Base-by-base conservation (phyloP, 2,113 vertebrate species). In the Canis aureus region DNA sequence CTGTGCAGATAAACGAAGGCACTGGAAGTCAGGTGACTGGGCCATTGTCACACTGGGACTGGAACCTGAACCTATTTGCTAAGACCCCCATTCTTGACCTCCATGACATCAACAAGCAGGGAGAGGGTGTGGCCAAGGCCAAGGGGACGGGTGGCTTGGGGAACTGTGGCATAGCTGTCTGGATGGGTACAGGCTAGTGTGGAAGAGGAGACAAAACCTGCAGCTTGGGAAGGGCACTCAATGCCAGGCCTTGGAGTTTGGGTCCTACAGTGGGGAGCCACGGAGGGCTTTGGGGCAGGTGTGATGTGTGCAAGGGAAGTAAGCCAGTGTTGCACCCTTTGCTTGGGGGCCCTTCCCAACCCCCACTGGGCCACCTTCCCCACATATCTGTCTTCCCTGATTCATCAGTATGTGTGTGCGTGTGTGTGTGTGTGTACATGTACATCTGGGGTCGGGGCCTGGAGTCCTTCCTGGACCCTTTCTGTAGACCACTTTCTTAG, bases 341-440 rank as follows among this genome's bases (percentile, higher is more conserved):
- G 69, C n/a, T 51, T 60, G 43, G 66, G 29, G 49, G 32, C 15
- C 8, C 59, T 27, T 88, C 59, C 25, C 1, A 1, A 4, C 19
- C 19, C 19, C 29, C 5, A 4, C 29, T 51, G 53, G 53, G 73
- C 83, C 29, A 35, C 64, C 74, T 80, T 62, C 55, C 73, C 73
- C 20, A 35, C 22, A 11, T 43, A 27, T 69, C 51, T 27, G 19
- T 19, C 55, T 29, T 73, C 62, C 11, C 49, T 51, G 35, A 22
- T 66, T 71, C 89, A 76, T 81, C 27, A 7, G 43, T 25, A n/a
- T 59, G 12, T 69, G 64, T 81, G 51, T 6, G 69, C 22, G 19
- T 22, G 38, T 32, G 64, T 71, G 43, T 29, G 29, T 2, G 20
- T 0, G 2, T 3, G 71, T 3, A 1, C 23, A 2, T 3, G 16